phyloP scores from a whole-genome alignment of 2,888 invertebrate species.

The Drosophila pegasa region DNA sequence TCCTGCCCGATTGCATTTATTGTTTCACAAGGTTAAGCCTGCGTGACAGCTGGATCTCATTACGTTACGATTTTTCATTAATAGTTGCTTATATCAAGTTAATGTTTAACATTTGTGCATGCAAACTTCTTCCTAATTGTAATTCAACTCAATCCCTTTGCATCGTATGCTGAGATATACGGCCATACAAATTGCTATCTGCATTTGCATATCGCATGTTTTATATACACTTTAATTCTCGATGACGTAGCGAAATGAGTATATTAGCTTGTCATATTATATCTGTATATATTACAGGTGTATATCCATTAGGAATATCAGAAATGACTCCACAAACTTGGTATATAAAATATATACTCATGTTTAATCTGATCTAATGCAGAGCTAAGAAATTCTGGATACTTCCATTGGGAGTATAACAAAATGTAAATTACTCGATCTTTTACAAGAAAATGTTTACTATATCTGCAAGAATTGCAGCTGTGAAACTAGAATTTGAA shows the following conservation, averaged over 20 bases:
- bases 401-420: no score
- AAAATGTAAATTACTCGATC: no score
- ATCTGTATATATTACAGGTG: no score
- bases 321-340: no score
- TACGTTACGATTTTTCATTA: neutral
- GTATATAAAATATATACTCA: no score
- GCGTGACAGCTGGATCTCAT: neutral
- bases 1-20: conserved; percentile 52
- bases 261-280: no score
- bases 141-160: neutral
- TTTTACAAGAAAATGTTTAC: no score
- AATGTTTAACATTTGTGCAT: neutral
- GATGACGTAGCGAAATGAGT: neutral
- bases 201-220: neutral
- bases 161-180: neutral
- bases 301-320: no score
- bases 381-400: no score
- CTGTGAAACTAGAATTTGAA: no score
- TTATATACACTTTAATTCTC: neutral
- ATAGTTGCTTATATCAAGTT: neutral
- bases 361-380: no score
- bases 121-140: neutral
- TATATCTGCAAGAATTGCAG: no score
- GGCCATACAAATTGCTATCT: neutral
- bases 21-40: neutral